Base-by-base conservation (phyloP, 1,140 invertebrate species). In the Nephila pilipes region DNA sequence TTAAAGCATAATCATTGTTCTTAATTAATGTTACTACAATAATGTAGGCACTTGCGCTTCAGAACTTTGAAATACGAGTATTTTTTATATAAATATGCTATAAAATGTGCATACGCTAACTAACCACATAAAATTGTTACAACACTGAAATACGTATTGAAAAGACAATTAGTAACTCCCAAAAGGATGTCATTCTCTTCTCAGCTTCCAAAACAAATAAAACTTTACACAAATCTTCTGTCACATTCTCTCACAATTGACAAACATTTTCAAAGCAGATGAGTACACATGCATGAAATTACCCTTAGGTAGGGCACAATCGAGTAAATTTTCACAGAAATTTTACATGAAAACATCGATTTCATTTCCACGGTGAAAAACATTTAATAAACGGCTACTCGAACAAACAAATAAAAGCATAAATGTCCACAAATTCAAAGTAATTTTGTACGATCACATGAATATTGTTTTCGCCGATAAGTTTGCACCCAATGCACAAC, bases 21-120 rank as follows among this genome's bases (percentile, higher is more conserved):
- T 75, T 55, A 90, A 90, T 75, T 79, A 38, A 65, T 85, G 83
- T 55, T 81, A 85, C 81, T 38, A 65, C 22, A 54, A 65, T 55
- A 65, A 60, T 38, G 63, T 85, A 92, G 90, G 90, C 90, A 92
- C 90, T 92, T 92, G 57, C 79, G 22, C 58, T 92, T 81, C 54
- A 60, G 25, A 85, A 92, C 80, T 85, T 69, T 46, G 20, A 60
- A 63, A 57, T 18, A 32, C 25, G 25, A 46, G 46, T 38, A 22
- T 54, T 29, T 20, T 38, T 63, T 22, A 46, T 85, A 92, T 85
- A 92, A 85, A 92, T 92, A 92, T 92, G 85, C 46, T 92, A 81
- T 90, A 92, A 60, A 92, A 85, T 58, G 54, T 92, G 81, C 58
- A 92, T 75, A 63, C 38, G 36, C 38, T 85, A 55, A 83, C 32